Evolutionary conservation across 2,888 invertebrate genomes (phyloP), one percentile per base, ranked within the genome.

Genomic region (Drosophila neutralis): DNA sequence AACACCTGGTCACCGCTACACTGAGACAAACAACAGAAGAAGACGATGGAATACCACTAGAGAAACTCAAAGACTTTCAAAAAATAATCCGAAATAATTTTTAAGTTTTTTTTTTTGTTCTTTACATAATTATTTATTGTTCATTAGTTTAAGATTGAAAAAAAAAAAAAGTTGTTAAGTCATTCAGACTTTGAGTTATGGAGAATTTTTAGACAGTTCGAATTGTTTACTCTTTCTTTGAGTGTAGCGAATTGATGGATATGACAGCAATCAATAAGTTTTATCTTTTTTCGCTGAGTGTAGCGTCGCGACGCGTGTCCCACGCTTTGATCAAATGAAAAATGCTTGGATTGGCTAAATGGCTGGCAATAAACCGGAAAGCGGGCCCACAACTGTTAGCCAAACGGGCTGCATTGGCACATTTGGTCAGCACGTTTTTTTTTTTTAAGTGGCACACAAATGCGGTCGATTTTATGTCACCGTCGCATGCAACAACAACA

Each of bases 401-500:
- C 59, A 75, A 75, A 33, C 33, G 42, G 18, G 38, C 29, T 62
- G 63, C 63, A 64, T 80, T 76, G 76, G 51, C 77, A 45, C 77
- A 80, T 78, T 76, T 78, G 77, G 77, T 65, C 81, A 80, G 80
- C 60, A 38, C 27, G 15, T 24, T 38, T n/a, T 56, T 27, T 54
- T 1, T 15, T 35, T 29, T 66, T 66, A 77, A 77, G 57, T 76
- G 80, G 77, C 77, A 80, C 76, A 70, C 60, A 57, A 76, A 57
- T 76, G 76, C 57, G 76, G 60, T 51, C 24, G 57, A 57, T 70
- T 80, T 76, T 53, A 80, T 80, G 76, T 80, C 63, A 57, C 70
- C 70, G 80, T 52, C 80, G 48, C 80, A 77, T 79, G 80, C 80
- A 75, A 58, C 75, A 60, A 59, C 75, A 60, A 35, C 27, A 36